Evolutionary conservation across 2,888 invertebrate genomes (phyloP).

Genomic region (Troides helena): DNA sequence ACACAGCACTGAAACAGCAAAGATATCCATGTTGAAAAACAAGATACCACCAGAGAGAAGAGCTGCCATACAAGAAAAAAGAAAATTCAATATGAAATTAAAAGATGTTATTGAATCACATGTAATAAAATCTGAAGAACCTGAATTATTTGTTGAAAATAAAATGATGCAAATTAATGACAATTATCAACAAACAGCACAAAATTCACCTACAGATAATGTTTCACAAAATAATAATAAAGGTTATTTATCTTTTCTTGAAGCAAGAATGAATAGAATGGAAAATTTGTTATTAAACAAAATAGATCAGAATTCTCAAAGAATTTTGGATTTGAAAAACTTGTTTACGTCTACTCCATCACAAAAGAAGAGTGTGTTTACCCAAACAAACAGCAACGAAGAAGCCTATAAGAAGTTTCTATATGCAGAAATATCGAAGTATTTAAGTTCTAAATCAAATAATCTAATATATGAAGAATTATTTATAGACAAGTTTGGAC

Average conservation of each 20-base stretch:
- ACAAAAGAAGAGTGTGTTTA: slow-evolving; percentile 39
- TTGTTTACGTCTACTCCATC: slow-evolving; percentile 33
- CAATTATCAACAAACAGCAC: slow-evolving; percentile 19
- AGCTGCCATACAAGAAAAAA: slow-evolving; percentile 64
- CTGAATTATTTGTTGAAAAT: slow-evolving; percentile 29
- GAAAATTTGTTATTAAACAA: slow-evolving; percentile 57
- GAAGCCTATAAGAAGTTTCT: slow-evolving; percentile 56
- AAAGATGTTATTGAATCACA: slow-evolving; percentile 63
- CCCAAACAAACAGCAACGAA: slow-evolving; percentile 50
- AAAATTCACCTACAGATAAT: slow-evolving; percentile 36
- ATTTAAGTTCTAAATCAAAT: slow-evolving; percentile 56
- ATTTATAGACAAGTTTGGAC: slow-evolving; percentile 56
- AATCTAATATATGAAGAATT: slow-evolving; percentile 68
- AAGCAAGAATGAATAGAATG: slow-evolving; percentile 61
- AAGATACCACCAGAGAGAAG: slow-evolving; percentile 59
- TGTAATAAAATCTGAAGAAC: slow-evolving; percentile 33
- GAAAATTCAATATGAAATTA: slow-evolving; percentile 69
- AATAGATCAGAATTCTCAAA: slow-evolving; percentile 65
- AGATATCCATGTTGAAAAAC: slow-evolving; percentile 37
- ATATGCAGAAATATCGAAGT: slow-evolving; percentile 65
- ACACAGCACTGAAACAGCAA: slow-evolving; percentile 21
- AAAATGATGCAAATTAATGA: slow-evolving; percentile 14
- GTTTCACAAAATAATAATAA: slow-evolving; percentile 39
- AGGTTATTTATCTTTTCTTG: slow-evolving; percentile 55
- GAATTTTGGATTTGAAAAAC: slow-evolving; percentile 55